Base-by-base conservation (phyloP, 2,888 invertebrate genomes). In the Hypolimnas misippus region DNA sequence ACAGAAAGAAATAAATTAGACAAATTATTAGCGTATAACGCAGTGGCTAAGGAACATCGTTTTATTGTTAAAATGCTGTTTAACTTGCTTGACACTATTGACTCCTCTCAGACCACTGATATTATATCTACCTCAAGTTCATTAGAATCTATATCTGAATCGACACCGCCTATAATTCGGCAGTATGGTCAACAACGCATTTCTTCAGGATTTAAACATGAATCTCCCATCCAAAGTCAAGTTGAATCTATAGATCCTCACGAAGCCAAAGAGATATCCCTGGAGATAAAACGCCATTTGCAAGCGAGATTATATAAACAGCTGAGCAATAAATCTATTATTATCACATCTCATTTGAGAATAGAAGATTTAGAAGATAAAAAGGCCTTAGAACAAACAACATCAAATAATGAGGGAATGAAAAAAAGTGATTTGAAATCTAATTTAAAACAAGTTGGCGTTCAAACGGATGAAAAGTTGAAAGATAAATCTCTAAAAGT, bases 21-120 rank as follows among this genome's bases (percentile, higher is more conserved):
- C 2, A 73, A 58, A 56, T 10, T 66, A 10, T 12, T 53, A 21
- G 76, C 77, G 8, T 69, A 70, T 31, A 21, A 68, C 57, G 61
- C 63, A 2, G 65, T 79, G 5, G 60, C 72, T 2, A 70, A 70
- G 63, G 72, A 83, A 16, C 71, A 75, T 8, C 67, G 71, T 16
- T 88, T 86, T 61, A 82, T 89, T 57, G 74, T 81, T 0, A 73
- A 74, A 66, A 69, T 80, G 14, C 8, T 89, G 4, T 76, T 82
- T 50, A 73, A 84, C 57, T 59, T 86, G 50, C 2, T 89, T 1
- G 77, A 83, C 2, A 33, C 19, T 14, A 60, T 83, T 5, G 59
- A 70, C 14, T 35, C 29, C 7, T 25, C 56, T 12, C 16, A 17
- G 7, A n/a, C 35, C 25, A 7, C 25, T 16, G 38, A 54, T 1